Percentiles rank a stretch among this genome's conserved stretches.
Conservation (phyloP, 2,797 vertebrate genomes). For the Alosa sapidissima region DNA sequence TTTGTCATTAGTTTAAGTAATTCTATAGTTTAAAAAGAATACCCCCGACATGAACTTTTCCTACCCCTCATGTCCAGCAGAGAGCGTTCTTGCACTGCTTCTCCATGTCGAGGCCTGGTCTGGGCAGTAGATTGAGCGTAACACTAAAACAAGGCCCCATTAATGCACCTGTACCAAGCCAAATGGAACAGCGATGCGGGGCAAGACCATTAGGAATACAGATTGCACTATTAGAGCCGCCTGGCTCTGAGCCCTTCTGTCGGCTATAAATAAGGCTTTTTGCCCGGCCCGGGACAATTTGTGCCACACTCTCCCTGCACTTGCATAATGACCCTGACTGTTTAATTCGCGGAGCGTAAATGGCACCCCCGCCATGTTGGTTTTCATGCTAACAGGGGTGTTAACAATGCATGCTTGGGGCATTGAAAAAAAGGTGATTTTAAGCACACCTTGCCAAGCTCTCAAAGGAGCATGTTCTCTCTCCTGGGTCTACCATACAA, state of each 20-base stretch:
- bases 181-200: conserved; percentile 77
- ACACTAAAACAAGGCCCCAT: conserved; percentile 64
- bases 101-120: not conserved
- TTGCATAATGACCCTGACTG: conserved; percentile 71
- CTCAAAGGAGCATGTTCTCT: conserved; percentile 9
- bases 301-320: conserved; percentile 59
- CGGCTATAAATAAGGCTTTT: conserved; percentile 74
- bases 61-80: conserved; percentile 57
- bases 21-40: not conserved
- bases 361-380: conserved; percentile 52
- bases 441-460: conserved; percentile 19
- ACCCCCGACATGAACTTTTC: not conserved
- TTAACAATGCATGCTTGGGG: conserved; percentile 22
- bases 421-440: conserved; percentile 2
- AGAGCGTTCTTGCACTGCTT: conserved; percentile 58
- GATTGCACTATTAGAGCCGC: conserved; percentile 77
- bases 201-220: conserved; percentile 80
- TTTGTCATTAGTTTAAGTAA: not conserved
- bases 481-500: conserved; percentile 2
- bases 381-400: conserved; percentile 36
- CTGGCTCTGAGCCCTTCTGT: conserved; percentile 67
- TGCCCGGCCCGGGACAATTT: conserved; percentile 73
- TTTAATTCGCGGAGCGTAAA: conserved; percentile 65
- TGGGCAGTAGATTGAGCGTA: conserved; percentile 43
- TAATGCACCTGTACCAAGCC: conserved; percentile 76